Conservation (phyloP, 2,113 vertebrate species). For the Bubo blakistoni region DNA sequence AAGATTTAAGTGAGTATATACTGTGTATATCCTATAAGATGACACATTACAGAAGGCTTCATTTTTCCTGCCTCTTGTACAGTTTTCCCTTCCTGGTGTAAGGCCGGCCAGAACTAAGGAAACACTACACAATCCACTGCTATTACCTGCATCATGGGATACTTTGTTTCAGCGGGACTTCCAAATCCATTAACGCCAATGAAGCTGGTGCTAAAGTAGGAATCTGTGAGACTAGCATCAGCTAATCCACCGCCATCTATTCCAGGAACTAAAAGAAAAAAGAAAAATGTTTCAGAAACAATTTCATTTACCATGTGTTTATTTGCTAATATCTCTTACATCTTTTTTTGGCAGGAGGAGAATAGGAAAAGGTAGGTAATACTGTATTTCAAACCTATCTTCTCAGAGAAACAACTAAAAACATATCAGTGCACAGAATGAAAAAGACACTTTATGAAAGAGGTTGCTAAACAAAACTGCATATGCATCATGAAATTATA, state of each 20-base stretch:
- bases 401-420: background rate
- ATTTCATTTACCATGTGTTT: background rate
- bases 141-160: slow-evolving; percentile 97
- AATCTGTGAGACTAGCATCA: slow-evolving; percentile 94
- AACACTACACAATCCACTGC: background rate
- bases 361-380: background rate
- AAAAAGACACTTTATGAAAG: background rate
- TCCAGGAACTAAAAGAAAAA: slow-evolving; percentile 84
- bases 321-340: background rate
- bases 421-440: background rate
- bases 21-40: background rate
- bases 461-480: background rate
- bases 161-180: slow-evolving; percentile 93
- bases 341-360: background rate
- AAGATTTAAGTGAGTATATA: background rate
- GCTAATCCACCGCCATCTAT: slow-evolving; percentile 88
- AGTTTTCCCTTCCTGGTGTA: background rate
- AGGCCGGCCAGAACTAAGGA: background rate
- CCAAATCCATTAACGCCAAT: slow-evolving; percentile 99
- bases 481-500: background rate
- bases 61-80: background rate
- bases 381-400: background rate
- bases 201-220: slow-evolving; percentile 99
- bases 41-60: background rate
- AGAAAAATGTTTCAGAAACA: slow-evolving; percentile 23